Base-by-base conservation (phyloP, 1,140 invertebrate genomes). In the Zaprionus ornatus region DNA sequence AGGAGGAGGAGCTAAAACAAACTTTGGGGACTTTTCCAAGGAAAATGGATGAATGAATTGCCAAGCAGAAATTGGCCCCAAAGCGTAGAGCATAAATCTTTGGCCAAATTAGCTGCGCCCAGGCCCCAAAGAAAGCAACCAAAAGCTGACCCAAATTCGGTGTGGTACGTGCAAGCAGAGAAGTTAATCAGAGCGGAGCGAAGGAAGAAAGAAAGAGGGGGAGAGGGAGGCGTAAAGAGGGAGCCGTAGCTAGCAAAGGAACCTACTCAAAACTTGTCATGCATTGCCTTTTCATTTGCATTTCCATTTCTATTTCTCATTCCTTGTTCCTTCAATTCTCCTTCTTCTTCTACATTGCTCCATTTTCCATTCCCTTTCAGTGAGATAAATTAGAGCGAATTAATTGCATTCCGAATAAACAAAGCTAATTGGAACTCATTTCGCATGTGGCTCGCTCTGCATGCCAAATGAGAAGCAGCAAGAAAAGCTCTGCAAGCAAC, bases 351-450 rank as follows among this genome's bases (percentile, higher is more conserved):
- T n/a, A 42, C 42, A 37, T 57, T 45, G 40, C 40, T 45, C 40
- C 40, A 17, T 17, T 45, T 45, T 45, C 40, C 40, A 45, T 45
- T 45, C 66, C 64, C 65, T 73, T 79, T 76, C 80, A 77, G 60
- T 69, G 74, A 87, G 75, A 91, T 87, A 91, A 91, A 91, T 91
- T 91, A 82, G 85, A 90, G 82, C 85, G 81, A 90, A 90, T 90
- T 90, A 90, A 90, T 90, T 90, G 85, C 85, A 90, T 90, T 85
- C 80, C 85, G 79, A 71, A 90, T 90, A 85, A 87, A 88, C 81
- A 88, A 88, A 79, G 60, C 85, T 87, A 88, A 85, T 90, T 90
- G 85, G 86, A 90, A 90, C 82, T 85, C 85, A 85, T 88, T 88
- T 90, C 85, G 85, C 85, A 88, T 88, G 81, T 81, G 79, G 66